Base-by-base conservation (phyloP, 2,113 vertebrate genomes). In the Xiphophorus maculatus region DNA sequence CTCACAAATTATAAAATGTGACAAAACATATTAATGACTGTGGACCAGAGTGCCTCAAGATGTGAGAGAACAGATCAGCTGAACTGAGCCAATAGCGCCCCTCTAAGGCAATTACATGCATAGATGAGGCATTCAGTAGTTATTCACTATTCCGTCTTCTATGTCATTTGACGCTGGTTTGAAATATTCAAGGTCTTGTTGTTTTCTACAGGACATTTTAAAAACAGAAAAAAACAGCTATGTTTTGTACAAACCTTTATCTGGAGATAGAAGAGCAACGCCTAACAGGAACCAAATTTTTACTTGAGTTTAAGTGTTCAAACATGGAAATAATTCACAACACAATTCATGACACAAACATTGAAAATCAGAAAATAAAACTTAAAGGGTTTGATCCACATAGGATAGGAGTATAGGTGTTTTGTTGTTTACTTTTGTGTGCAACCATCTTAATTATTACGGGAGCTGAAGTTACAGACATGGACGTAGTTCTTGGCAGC, bases 81-180 rank as follows among this genome's bases (percentile, higher is more conserved):
- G 77, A 82, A 54, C 28, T 73, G 60, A 73, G 33, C 30, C 35
- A 69, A 77, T 11, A 73, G 76, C 69, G 29, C 61, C 72, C 28
- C 75, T 73, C 48, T 14, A 72, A 76, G 75, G 83, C 5, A 7
- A 48, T 19, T 17, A 25, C 9, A 10, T n/a, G 51, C 22, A n/a
- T 3, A 4, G 6, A 54, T 2, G 22, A 25, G 15, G 7, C 22
- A 54, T 11, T 54, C 8, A 54, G 8, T 8, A n/a, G 22, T 25
- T 8, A 25, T 22, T n/a, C 51, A 25, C 7, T 22, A n/a, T 25
- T 54, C 19, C 2, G 25, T n/a, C 51, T 9, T 5, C 25, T 10
- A 10, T n/a, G 51, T 10, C 25, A 58, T 25, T 58, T n/a, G 19
- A 58, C 10, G 51, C 51, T 25, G 8, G 25, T n/a, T 58, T 58